A percentile compares a stretch with the other conserved stretches of the same genome.
Evolutionary conservation across 2,797 vertebrate species (phyloP).

Genomic region (Lepilemur ruficaudatus): DNA sequence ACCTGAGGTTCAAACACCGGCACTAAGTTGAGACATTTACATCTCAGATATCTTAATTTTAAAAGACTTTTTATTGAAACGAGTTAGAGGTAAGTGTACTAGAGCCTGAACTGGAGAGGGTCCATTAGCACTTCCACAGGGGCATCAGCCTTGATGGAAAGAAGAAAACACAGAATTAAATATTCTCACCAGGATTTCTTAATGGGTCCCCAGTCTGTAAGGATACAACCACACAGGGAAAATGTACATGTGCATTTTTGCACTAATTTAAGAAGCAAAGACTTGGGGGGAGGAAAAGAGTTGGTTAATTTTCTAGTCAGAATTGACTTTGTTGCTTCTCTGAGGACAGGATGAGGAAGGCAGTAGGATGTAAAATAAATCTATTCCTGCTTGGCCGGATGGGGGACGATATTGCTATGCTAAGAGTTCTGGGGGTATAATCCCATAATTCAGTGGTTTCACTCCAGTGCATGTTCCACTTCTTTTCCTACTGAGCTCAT

Average conservation of each 20-base stretch:
- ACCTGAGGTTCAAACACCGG: conserved; percentile 7
- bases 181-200: conserved; percentile 68
- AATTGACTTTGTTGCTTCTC: conserved; percentile 52
- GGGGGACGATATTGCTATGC: conserved; percentile 31
- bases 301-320: conserved; percentile 71
- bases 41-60: conserved; percentile 36
- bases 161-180: conserved; percentile 73
- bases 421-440: conserved; percentile 72
- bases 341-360: conserved; percentile 62
- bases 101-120: conserved; percentile 36
- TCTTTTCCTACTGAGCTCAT: conserved; percentile 77
- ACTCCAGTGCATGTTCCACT: conserved; percentile 63
- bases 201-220: conserved; percentile 45
- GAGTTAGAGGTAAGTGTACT: conserved; percentile 43
- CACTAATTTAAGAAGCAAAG: conserved; percentile 67
- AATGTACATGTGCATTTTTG: conserved; percentile 74
- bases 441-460: conserved; percentile 79
- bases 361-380: conserved; percentile 69
- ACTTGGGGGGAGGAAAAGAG: conserved; percentile 43
- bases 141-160: conserved; percentile 13
- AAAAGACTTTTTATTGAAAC: not conserved
- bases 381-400: conserved; percentile 29
- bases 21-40: not conserved
- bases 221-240: conserved; percentile 33
- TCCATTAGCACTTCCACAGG: conserved; percentile 65